Conservation (phyloP, 2,888 invertebrate genomes). For the Megalurothrips usitatus region DNA sequence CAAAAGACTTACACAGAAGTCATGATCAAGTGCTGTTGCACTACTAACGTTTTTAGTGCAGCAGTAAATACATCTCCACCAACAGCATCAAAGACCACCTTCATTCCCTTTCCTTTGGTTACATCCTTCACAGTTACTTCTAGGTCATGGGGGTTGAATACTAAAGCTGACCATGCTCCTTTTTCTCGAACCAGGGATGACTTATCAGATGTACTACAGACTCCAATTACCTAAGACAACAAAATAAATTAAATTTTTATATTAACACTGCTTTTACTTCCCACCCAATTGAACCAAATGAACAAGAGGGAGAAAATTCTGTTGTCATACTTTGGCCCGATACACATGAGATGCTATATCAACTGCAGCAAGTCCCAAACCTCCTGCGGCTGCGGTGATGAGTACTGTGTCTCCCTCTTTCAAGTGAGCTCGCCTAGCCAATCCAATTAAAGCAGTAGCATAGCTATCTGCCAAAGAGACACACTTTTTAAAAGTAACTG, state of each 20-base stretch:
- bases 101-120: slow-evolving; percentile 56
- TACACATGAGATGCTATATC: slow-evolving; percentile 65
- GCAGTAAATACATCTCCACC: slow-evolving; percentile 58
- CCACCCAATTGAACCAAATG: not conserved
- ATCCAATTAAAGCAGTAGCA: slow-evolving; percentile 59
- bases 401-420: slow-evolving; percentile 56
- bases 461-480: slow-evolving; percentile 59
- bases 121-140: slow-evolving; percentile 53
- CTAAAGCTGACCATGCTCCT: slow-evolving; percentile 61
- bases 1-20: not conserved
- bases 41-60: slow-evolving; percentile 54
- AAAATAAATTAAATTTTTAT: not conserved
- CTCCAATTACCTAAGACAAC: slow-evolving; percentile 58
- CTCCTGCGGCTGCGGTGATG: slow-evolving; percentile 61
- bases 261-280: not conserved
- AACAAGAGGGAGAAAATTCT: not conserved
- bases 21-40: not conserved
- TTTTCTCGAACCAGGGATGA: slow-evolving; percentile 54
- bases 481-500: slow-evolving; percentile 53
- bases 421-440: slow-evolving; percentile 52
- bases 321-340: slow-evolving; percentile 54
- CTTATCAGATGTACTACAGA: slow-evolving; percentile 59
- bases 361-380: slow-evolving; percentile 60
- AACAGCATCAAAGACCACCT: slow-evolving; percentile 61
- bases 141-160: slow-evolving; percentile 53